Evolutionary conservation across 30 jellyfish, hydroid and myxozoan species (phyloP).

Genomic region (Cassiopea xamachana): DNA sequence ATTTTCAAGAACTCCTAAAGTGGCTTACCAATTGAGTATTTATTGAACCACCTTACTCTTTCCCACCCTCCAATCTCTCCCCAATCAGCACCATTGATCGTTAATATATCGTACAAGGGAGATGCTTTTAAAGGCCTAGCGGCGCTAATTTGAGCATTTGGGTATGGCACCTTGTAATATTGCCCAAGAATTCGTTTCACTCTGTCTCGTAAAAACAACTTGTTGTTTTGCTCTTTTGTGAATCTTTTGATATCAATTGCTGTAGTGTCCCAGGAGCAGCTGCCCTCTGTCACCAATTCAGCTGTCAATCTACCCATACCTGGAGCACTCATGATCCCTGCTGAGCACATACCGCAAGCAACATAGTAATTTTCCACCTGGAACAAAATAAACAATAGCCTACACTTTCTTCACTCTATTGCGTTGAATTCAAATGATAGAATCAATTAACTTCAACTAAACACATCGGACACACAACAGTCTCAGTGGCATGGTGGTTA

Average conservation of each 20-base stretch:
- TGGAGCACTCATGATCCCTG: slow-evolving; percentile 77
- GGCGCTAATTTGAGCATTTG: slow-evolving; percentile 23
- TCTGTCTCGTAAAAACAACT: slow-evolving; percentile 61
- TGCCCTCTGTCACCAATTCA: slow-evolving; percentile 72
- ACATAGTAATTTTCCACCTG: slow-evolving; percentile 83
- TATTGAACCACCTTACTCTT: slow-evolving; percentile 59
- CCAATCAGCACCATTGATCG: slow-evolving; percentile 83
- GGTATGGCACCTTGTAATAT: slow-evolving; percentile 67
- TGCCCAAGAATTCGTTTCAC: slow-evolving; percentile 45
- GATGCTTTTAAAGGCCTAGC: slow-evolving; percentile 79
- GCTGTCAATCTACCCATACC: slow-evolving; percentile 83
- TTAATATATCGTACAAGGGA: slow-evolving; percentile 66
- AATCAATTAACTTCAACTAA: too few species aligned
- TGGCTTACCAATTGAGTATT: slow-evolving; percentile 52
- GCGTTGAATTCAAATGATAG: too few species aligned
- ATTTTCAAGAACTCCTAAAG: too few species aligned
- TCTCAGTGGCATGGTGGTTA: too few species aligned
- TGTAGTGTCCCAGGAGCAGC: slow-evolving; percentile 62
- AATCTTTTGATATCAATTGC: slow-evolving; percentile 68
- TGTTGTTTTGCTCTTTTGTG: slow-evolving; percentile 74
- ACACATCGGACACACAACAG: too few species aligned
- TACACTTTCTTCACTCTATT: too few species aligned
- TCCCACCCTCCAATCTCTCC: slow-evolving; percentile 88
- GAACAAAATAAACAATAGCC: not conserved
- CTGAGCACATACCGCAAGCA: slow-evolving; percentile 90